Conservation (phyloP, 2,888 invertebrate species). For the Himalopsyche japonica region DNA sequence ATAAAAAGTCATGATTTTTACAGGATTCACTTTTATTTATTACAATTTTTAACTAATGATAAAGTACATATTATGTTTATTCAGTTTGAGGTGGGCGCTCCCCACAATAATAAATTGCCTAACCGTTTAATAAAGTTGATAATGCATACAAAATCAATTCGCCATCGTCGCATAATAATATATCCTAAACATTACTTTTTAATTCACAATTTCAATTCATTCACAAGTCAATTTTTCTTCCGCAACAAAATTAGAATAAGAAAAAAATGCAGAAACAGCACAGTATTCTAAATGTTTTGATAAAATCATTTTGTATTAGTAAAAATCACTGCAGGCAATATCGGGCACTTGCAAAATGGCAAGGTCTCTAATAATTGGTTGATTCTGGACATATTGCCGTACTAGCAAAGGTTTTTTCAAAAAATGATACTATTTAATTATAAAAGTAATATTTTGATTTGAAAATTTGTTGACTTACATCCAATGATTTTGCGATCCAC, state of each 20-base stretch:
- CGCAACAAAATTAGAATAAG: neutral
- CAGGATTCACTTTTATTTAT: slow-evolving; percentile 33
- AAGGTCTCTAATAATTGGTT: too few species aligned
- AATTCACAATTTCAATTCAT: neutral
- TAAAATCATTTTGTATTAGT: neutral
- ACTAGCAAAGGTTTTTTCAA: too few species aligned
- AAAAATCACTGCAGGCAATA: neutral
- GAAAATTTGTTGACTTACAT: too few species aligned
- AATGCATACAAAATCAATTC: slow-evolving; percentile 30
- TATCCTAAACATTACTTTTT: neutral
- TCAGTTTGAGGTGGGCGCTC: slow-evolving; percentile 18
- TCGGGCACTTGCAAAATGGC: too few species aligned
- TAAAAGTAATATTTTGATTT: too few species aligned
- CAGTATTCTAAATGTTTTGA: neutral
- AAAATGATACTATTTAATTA: too few species aligned
- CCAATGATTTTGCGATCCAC: too few species aligned
- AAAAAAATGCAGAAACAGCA: neutral
- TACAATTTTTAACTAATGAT: slow-evolving; percentile 38
- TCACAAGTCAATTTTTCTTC: neutral
- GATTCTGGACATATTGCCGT: too few species aligned
- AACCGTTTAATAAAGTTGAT: slow-evolving; percentile 2
- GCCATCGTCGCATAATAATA: neutral
- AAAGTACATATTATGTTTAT: slow-evolving; percentile 33
- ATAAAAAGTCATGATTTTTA: neutral
- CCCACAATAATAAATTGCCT: slow-evolving; percentile 8